Percentiles rank a stretch among this genome's conserved stretches.
phyloP scores from a whole-genome alignment of 2,888 invertebrate species.

The Andrena hattorfiana region DNA sequence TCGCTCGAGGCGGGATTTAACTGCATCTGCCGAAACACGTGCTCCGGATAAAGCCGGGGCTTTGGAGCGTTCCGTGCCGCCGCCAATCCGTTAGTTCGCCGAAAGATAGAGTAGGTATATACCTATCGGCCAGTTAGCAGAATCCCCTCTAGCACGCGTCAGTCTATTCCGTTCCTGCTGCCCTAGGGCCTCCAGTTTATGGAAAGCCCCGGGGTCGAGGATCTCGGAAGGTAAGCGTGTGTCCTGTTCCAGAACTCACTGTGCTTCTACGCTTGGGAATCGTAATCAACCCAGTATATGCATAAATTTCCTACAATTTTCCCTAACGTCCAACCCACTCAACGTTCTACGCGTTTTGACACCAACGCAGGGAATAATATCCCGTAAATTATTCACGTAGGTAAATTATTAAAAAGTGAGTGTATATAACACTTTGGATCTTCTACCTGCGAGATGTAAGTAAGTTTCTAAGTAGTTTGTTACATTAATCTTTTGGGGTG shows the following conservation, averaged over 20 bases:
- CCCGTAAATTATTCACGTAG: too few species aligned
- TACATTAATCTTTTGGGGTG: too few species aligned
- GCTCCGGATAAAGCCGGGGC: constrained; percentile 74
- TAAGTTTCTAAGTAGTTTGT: too few species aligned
- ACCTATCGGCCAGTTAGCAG: constrained; percentile 60
- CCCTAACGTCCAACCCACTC: neutral
- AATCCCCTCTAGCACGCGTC: constrained; percentile 62
- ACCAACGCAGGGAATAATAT: too few species aligned
- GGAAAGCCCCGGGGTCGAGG: constrained; percentile 53
- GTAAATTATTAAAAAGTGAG: too few species aligned
- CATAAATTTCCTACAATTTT: neutral
- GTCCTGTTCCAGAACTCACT: constrained; percentile 4
- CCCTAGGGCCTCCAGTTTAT: constrained; percentile 45
- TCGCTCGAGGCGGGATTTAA: constrained; percentile 75
- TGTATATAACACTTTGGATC: too few species aligned
- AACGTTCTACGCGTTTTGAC: too few species aligned
- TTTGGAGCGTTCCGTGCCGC: constrained; percentile 59
- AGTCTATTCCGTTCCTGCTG: constrained; percentile 37
- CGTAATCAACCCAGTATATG: neutral
- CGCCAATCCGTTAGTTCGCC: constrained; percentile 69
- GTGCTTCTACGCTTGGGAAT: neutral
- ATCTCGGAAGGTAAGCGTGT: constrained; percentile 44
- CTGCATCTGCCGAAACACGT: constrained; percentile 80
- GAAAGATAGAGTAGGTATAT: constrained; percentile 63
- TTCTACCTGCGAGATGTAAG: too few species aligned